phyloP scores from a whole-genome alignment of 2,797 vertebrate species.

The Molossus alvarezi region DNA sequence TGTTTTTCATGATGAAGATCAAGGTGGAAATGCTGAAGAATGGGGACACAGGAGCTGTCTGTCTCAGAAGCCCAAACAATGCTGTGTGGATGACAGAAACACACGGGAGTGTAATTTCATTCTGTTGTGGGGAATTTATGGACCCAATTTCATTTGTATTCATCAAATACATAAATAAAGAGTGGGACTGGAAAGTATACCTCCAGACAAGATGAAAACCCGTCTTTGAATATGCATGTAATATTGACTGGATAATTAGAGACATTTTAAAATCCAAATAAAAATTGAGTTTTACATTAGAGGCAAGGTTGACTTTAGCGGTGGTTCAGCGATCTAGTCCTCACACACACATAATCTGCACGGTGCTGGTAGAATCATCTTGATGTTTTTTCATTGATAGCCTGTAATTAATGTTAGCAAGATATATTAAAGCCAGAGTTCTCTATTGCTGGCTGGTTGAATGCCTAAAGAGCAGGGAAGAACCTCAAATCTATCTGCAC shows the following conservation, averaged over 20 bases:
- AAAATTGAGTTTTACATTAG: conserved; percentile 88
- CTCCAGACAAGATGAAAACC: conserved; percentile 83
- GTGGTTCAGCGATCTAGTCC: conserved; percentile 83
- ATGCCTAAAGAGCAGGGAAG: not conserved
- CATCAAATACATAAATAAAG: conserved; percentile 78
- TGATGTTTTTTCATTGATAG: conserved; percentile 82
- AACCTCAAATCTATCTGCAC: not conserved
- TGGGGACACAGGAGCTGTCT: not conserved
- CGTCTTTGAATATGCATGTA: conserved; percentile 86
- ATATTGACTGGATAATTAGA: conserved; percentile 87
- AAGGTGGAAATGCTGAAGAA: not conserved
- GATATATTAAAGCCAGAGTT: not conserved
- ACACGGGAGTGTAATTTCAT: conserved; percentile 70
- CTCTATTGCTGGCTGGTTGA: not conserved
- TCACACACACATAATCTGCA: conserved; percentile 80
- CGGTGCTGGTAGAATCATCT: conserved; percentile 74
- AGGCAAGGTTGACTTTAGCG: conserved; percentile 82
- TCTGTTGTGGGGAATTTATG: conserved; percentile 75
- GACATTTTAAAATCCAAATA: conserved; percentile 89
- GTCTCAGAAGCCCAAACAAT: conserved; percentile 76
- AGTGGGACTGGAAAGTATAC: not conserved
- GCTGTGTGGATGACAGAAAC: conserved; percentile 74
- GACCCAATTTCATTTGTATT: conserved; percentile 68
- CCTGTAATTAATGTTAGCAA: conserved; percentile 83
- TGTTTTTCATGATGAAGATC: conserved; percentile 59